Evolutionary conservation across 64 coral and sea anemone species (phyloP), one percentile per base, ranked within the genome.

Genomic region (Porites australiensis): DNA sequence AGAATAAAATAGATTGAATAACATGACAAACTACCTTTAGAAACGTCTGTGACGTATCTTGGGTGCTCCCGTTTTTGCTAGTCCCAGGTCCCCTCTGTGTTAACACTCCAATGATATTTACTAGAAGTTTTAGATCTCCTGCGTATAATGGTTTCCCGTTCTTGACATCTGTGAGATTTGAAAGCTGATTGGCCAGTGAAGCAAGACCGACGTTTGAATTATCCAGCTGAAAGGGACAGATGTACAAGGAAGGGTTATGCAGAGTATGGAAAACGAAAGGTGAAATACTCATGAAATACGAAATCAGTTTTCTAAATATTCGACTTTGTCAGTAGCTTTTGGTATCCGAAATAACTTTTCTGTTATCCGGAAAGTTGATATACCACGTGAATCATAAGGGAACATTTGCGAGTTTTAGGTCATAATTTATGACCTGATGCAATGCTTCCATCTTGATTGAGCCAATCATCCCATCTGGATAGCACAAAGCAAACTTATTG

Each of bases 81-180:
- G 16, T 68, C 16, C 74, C 27, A 49, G 88, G 66, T 18, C 86
- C 92, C 46, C 77, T 83, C 62, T 44, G 27, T 20, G 92, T 64
- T 64, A 94, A 70, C 50, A 89, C 37, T 12, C 70, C 86, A 43
- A 94, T 82, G 16, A 82, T 78, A n/a, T 94, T 82, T 19, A 94
- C 92, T 13, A 83, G 53, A 12, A 94, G 54, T 4, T 88, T 78
- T 8, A 94, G 87, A 72, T 94, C 92, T 75, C 92, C 92, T 64
- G 92, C 44, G 75, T 94, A 89, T 6, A 94, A 50, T 43, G 44
- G 54, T 47, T 76, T 82, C 22, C 78, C 92, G 16, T 77, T 89
- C 6, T 82, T 74, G 9, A 74, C 64, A 63, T 84, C 68, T 51
- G 92, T 94, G 57, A 94, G 21, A 5, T 76, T 84, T 46, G 78